These are phyloP conservation scores for Datnioides undecimradiatus DNA, from an alignment of 2,113 vertebrate species.

Conservation along the genomic window DNA sequence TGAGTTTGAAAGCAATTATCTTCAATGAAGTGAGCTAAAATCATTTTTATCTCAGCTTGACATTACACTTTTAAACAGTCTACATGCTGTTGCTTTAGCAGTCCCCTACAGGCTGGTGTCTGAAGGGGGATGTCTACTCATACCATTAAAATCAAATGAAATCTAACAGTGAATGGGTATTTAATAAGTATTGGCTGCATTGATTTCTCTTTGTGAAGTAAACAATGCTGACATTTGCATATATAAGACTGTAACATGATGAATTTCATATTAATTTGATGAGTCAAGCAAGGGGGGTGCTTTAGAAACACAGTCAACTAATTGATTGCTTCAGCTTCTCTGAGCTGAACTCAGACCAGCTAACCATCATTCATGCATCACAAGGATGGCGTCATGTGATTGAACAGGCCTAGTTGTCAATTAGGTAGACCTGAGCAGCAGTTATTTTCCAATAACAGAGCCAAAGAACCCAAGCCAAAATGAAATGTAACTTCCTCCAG, in stretches of 20 bases:
- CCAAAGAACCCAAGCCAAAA: slow-evolving; percentile 20
- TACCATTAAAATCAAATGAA: not conserved
- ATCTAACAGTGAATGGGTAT: not conserved
- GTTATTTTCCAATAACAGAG: slow-evolving; percentile 35
- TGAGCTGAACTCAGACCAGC: not conserved
- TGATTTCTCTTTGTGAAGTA: not conserved
- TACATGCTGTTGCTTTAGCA: not conserved
- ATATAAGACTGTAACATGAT: not conserved
- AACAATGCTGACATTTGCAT: slow-evolving; percentile 8
- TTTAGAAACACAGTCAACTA: not conserved
- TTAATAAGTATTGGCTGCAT: slow-evolving; percentile 11
- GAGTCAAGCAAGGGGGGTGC: not conserved
- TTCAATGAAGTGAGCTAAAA: too few species aligned
- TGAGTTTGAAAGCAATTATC: too few species aligned
- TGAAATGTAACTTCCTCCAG: slow-evolving; percentile 47
- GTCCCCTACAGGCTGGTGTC: not conserved
- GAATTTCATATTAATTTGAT: not conserved
- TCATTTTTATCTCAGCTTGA: too few species aligned
- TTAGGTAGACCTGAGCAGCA: slow-evolving; percentile 10
- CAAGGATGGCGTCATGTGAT: slow-evolving; percentile 30
- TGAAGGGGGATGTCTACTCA: not conserved
- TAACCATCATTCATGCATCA: not conserved
- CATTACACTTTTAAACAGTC: too few species aligned
- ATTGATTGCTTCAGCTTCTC: not conserved
- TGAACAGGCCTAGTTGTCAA: slow-evolving; percentile 10